phyloP scores from a whole-genome alignment of 1,140 invertebrate genomes.

The Platyscapa corneri region DNA sequence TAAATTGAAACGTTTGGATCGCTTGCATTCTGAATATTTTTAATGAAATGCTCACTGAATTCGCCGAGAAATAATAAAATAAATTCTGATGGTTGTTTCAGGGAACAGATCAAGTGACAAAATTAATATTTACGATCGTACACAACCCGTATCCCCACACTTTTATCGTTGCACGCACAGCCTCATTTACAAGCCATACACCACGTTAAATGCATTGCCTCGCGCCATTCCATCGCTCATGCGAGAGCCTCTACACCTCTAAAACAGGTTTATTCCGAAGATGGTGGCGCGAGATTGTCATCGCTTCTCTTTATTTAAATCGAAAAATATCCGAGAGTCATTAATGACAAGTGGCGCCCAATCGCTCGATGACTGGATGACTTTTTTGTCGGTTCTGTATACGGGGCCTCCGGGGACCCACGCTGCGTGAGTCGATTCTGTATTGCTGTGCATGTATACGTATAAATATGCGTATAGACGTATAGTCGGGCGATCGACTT shows the following conservation, averaged over 20 bases:
- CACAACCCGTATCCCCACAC: conserved; percentile 27
- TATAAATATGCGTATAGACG: too few species aligned
- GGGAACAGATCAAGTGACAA: background rate
- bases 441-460: background rate
- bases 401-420: background rate
- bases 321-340: conserved; percentile 66
- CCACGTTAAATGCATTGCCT: conserved; percentile 2
- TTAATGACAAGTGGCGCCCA: conserved; percentile 73
- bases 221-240: background rate
- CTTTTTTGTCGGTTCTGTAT: conserved; percentile 58
- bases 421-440: background rate
- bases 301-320: conserved; percentile 69
- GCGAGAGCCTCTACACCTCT: background rate
- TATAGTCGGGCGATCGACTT: background rate
- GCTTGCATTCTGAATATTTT: conserved; percentile 1
- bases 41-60: conserved; percentile 29
- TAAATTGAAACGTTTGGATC: conserved; percentile 27
- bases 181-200: conserved; percentile 16
- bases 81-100: background rate
- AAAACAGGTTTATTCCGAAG: conserved; percentile 42
- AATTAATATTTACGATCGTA: conserved; percentile 52
- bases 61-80: background rate
- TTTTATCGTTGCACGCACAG: background rate
- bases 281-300: conserved; percentile 62
- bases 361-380: conserved; percentile 67